A percentile compares a stretch with the other conserved stretches of the same genome.
These are phyloP conservation scores for Drosophila maculinotata DNA, from an alignment of 2,888 invertebrate genomes.

Conservation along the genomic window DNA sequence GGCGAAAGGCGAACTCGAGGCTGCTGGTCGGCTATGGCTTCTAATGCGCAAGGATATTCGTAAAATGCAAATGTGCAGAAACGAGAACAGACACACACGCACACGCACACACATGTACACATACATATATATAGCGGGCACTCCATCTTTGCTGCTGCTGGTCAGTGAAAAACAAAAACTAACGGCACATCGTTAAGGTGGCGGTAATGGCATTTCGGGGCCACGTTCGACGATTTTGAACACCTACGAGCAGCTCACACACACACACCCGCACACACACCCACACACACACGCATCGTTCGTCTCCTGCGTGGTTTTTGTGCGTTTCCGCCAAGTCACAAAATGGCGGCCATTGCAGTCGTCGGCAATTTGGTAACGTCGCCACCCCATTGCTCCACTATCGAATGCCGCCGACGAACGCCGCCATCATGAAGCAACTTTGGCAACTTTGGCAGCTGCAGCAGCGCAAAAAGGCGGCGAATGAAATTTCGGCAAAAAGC, in stretches of 20 bases:
- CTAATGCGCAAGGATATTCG: conserved; percentile 83
- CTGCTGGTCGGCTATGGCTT: conserved; percentile 50
- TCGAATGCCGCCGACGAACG: not conserved
- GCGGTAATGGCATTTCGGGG: conserved; percentile 78
- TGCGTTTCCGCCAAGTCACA: conserved; percentile 74
- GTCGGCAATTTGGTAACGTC: conserved; percentile 72
- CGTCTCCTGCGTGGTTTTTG: conserved; percentile 31
- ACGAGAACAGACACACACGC: conserved; percentile 61
- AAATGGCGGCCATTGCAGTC: conserved; percentile 71
- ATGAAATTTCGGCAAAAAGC: conserved; percentile 66
- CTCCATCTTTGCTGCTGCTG: conserved; percentile 63
- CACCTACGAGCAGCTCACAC: conserved; percentile 56
- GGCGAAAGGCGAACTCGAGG: conserved; percentile 49
- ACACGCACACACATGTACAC: conserved; percentile 8
- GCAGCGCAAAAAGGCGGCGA: conserved; percentile 56
- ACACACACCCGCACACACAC: conserved; percentile 7
- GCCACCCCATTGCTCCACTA: conserved; percentile 30
- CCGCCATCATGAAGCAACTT: conserved; percentile 37
- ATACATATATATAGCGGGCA: conserved; percentile 17
- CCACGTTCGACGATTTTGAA: conserved; percentile 74
- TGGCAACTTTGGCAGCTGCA: conserved; percentile 46
- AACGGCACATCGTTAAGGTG: conserved; percentile 73
- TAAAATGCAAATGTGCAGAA: conserved; percentile 81
- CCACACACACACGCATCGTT: conserved; percentile 1
- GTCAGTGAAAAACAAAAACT: conserved; percentile 59